These are phyloP conservation scores for Hyaena hyaena DNA, from an alignment of 2,113 vertebrate genomes.

Conservation along the genomic window DNA sequence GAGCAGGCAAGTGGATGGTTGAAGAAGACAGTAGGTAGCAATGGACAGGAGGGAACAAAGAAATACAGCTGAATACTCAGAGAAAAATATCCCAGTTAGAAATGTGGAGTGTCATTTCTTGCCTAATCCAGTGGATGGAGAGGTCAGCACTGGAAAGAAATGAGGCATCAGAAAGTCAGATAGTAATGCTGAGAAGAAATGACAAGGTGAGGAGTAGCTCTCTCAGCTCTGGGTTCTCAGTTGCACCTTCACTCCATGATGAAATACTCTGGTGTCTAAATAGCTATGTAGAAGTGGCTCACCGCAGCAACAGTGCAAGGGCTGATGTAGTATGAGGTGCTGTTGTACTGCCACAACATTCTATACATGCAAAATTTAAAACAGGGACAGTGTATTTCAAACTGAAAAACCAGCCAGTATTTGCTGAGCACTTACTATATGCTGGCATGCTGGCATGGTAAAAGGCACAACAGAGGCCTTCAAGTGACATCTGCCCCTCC, in stretches of 20 bases:
- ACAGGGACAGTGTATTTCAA: background rate
- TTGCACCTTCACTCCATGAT: background rate
- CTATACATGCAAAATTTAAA: background rate
- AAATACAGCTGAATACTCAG: background rate
- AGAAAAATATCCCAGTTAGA: background rate
- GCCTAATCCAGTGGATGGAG: too few species aligned
- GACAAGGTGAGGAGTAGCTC: too few species aligned
- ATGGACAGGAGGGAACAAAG: background rate
- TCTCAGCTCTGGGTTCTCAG: background rate
- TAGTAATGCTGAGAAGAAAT: background rate
- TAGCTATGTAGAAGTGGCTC: background rate
- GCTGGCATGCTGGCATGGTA: background rate
- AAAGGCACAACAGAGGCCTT: background rate
- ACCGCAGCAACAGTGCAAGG: background rate
- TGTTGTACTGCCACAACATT: background rate
- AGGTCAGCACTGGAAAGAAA: background rate
- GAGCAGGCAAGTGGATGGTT: background rate
- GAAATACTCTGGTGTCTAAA: background rate
- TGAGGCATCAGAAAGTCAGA: background rate
- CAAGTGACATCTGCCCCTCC: background rate
- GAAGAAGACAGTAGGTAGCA: background rate
- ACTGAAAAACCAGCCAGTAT: background rate
- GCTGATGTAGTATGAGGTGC: background rate
- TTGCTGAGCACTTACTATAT: background rate
- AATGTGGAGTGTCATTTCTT: background rate